phyloP scores from a whole-genome alignment of 1,140 invertebrate genomes.

The Microvelia longipes region DNA sequence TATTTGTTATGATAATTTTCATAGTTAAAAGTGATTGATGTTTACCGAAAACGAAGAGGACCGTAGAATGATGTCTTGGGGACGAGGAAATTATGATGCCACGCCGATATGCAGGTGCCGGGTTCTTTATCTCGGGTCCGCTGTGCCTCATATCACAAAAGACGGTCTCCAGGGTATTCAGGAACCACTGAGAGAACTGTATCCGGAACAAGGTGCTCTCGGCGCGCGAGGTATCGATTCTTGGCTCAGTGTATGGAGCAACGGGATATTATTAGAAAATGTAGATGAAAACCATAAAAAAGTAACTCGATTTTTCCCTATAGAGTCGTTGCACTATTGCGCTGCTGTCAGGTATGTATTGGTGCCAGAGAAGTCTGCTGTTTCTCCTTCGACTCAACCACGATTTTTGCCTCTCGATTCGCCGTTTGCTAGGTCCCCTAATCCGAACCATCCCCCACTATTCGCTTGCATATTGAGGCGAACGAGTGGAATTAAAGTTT shows the following conservation, averaged over 20 bases:
- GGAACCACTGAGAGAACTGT: constrained; percentile 88
- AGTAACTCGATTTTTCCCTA: constrained; percentile 92
- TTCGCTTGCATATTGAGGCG: constrained; percentile 91
- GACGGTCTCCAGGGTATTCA: constrained; percentile 95
- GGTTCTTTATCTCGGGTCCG: constrained; percentile 93
- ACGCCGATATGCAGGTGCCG: constrained; percentile 89
- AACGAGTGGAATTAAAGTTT: constrained; percentile 93
- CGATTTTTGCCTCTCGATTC: constrained; percentile 92
- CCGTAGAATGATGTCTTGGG: constrained; percentile 11
- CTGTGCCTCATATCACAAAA: constrained; percentile 93
- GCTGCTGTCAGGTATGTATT: constrained; percentile 74
- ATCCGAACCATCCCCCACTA: constrained; percentile 74
- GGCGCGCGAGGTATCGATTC: constrained; percentile 87
- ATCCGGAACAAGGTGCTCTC: constrained; percentile 74
- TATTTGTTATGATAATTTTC: not conserved
- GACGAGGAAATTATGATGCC: constrained; percentile 35
- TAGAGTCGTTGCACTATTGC: constrained; percentile 91
- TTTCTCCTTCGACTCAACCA: constrained; percentile 39
- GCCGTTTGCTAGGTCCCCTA: constrained; percentile 79
- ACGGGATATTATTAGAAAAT: constrained; percentile 89
- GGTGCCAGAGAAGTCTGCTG: constrained; percentile 36
- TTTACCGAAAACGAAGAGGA: not conserved
- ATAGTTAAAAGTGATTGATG: not conserved
- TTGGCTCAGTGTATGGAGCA: constrained; percentile 93
- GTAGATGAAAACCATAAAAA: constrained; percentile 89